Conservation (phyloP, 2,797 vertebrate species). For the Macropus fuliginosus region DNA sequence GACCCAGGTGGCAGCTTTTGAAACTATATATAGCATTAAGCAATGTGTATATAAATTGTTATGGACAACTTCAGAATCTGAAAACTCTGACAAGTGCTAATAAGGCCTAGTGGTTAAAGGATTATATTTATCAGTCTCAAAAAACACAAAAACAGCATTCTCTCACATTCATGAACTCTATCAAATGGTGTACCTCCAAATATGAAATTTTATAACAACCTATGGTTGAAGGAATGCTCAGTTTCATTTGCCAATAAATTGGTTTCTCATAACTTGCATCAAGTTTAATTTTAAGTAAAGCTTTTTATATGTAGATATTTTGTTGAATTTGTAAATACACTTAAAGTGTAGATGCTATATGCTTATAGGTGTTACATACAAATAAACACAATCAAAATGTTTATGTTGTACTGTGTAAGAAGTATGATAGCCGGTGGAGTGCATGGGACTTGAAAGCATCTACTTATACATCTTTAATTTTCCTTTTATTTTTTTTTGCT, state of each 20-base stretch:
- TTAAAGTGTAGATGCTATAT: conserved; percentile 89
- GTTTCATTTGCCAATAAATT: conserved; percentile 93
- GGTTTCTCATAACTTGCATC: conserved; percentile 99
- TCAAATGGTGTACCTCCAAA: conserved; percentile 86
- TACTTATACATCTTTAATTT: conserved; percentile 80
- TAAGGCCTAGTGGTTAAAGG: conserved; percentile 69
- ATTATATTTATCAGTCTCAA: conserved; percentile 62
- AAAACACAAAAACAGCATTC: conserved; percentile 57
- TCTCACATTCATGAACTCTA: conserved; percentile 69
- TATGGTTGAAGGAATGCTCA: conserved; percentile 90
- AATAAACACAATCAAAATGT: conserved; percentile 81
- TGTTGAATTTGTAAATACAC: conserved; percentile 98
- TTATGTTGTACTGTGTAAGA: conserved; percentile 89
- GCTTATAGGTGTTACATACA: conserved; percentile 85
- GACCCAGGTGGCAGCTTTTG: conserved; percentile 69
- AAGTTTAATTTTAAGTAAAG: conserved; percentile 97
- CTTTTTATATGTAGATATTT: conserved; percentile 95
- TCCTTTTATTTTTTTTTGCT: conserved; percentile 82
- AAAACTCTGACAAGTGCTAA: conserved; percentile 75
- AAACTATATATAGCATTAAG: conserved; percentile 64
- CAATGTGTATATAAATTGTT: conserved; percentile 49
- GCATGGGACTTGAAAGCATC: conserved; percentile 90
- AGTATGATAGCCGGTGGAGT: conserved; percentile 87
- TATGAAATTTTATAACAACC: conserved; percentile 88
- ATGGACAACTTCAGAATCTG: conserved; percentile 50